Evolutionary conservation across 2,888 invertebrate species (phyloP).

Genomic region (Catocala fraxini): DNA sequence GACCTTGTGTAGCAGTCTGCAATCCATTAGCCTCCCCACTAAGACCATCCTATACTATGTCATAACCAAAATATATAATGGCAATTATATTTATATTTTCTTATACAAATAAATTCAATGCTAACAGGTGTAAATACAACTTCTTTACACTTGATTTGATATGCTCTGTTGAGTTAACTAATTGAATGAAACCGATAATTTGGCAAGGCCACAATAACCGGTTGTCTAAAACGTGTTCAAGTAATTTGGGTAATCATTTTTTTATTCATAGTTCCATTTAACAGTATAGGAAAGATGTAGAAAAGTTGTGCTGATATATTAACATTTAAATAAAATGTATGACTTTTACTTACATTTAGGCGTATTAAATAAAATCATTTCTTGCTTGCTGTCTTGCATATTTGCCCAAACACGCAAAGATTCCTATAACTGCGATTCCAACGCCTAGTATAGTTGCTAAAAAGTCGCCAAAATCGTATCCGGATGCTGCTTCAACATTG

Average conservation of each 20-base stretch:
- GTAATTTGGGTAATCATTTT: not conserved
- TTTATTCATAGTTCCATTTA: not conserved
- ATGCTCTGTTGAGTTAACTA: conserved; percentile 7
- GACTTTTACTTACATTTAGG: conserved; percentile 55
- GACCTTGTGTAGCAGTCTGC: too few relatives aligned
- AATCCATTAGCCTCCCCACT: too few relatives aligned
- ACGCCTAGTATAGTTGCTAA: conserved; percentile 89
- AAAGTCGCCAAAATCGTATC: conserved; percentile 90
- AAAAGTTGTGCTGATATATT: too few relatives aligned
- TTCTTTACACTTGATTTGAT: not conserved
- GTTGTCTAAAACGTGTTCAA: conserved; percentile 15
- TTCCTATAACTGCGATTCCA: conserved; percentile 87
- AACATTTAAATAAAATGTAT: too few relatives aligned
- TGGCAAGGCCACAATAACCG: conserved; percentile 35
- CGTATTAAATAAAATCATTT: conserved; percentile 79
- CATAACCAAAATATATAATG: too few relatives aligned
- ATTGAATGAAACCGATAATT: conserved; percentile 21
- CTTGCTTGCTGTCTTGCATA: conserved; percentile 89
- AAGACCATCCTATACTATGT: too few relatives aligned
- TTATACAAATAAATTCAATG: not conserved
- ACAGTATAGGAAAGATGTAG: too few relatives aligned
- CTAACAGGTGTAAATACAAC: not conserved
- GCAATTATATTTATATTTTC: too few relatives aligned
- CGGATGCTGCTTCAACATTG: conserved; percentile 82
- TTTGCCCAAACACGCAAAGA: conserved; percentile 90